Conservation (phyloP, 2,888 invertebrate species). For the Ferdinandea cuprea region DNA sequence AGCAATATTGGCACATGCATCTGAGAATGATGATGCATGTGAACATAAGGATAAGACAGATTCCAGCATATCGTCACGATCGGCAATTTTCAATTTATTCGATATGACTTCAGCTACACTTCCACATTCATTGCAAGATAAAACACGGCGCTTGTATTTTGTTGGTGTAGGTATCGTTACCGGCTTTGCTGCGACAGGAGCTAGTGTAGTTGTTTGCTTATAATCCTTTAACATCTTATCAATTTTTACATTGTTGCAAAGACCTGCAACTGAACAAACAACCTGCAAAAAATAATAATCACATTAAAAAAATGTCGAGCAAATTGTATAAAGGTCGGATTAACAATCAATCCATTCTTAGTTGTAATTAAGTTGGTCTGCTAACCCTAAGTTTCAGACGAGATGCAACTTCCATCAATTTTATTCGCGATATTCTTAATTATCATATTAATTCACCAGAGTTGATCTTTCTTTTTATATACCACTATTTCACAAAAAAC, state of each 20-base stretch:
- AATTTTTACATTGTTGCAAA: slow-evolving; percentile 91
- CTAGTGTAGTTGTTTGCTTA: slow-evolving; percentile 36
- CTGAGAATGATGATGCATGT: slow-evolving; percentile 88
- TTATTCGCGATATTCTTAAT: too few relatives aligned
- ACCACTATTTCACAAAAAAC: too few relatives aligned
- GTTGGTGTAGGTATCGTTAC: slow-evolving; percentile 14
- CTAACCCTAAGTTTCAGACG: too few relatives aligned
- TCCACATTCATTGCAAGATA: slow-evolving; percentile 81
- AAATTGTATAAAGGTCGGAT: too few relatives aligned
- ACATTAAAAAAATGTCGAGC: background rate
- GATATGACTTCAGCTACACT: slow-evolving; percentile 79
- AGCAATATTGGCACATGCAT: slow-evolving; percentile 90
- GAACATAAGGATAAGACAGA: slow-evolving; percentile 86
- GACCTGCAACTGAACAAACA: slow-evolving; percentile 93
- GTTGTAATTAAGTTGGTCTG: too few relatives aligned
- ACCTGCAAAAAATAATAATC: slow-evolving; percentile 80
- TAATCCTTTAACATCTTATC: slow-evolving; percentile 85
- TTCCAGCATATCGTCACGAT: slow-evolving; percentile 81
- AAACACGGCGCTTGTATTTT: slow-evolving; percentile 42
- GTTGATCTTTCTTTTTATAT: too few relatives aligned
- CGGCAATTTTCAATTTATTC: slow-evolving; percentile 79
- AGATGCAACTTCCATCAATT: too few relatives aligned
- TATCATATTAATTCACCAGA: too few relatives aligned
- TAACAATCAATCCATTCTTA: too few relatives aligned
- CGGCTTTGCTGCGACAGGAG: slow-evolving; percentile 77